A percentile compares a stretch with the other conserved stretches of the same genome.
Evolutionary conservation across 2,888 invertebrate genomes (phyloP).

Genomic region (Diaperis boleti): DNA sequence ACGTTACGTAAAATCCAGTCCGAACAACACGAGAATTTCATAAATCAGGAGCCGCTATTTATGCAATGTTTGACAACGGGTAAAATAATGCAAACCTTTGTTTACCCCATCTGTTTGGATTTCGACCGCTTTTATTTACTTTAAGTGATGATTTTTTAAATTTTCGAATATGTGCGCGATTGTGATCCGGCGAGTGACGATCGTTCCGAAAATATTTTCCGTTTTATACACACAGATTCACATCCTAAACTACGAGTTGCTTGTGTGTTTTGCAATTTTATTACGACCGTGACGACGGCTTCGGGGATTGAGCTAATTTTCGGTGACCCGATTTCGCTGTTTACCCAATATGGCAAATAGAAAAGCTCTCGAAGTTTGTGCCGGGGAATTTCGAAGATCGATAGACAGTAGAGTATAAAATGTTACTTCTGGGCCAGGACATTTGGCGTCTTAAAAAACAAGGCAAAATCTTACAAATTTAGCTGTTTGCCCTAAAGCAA

Average conservation of each 20-base stretch:
- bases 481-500: too few species aligned
- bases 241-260: constrained; percentile 19
- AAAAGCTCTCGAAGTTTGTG: constrained; percentile 16
- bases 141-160: constrained; percentile 17
- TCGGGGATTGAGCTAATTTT: constrained; percentile 11
- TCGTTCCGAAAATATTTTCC: constrained; percentile 2
- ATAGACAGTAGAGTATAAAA: too few species aligned
- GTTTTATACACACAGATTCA: constrained; percentile 17
- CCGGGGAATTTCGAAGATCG: constrained; percentile 26
- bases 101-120: constrained; percentile 21
- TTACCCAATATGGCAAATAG: constrained; percentile 29
- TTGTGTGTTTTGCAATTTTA: constrained; percentile 21
- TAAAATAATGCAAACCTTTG: constrained; percentile 36
- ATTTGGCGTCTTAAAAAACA: too few species aligned
- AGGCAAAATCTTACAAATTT: too few species aligned
- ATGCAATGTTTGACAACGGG: constrained; percentile 31
- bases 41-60: constrained; percentile 33
- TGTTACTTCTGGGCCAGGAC: too few species aligned
- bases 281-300: constrained; percentile 22
- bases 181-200: background rate
- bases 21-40: constrained; percentile 21
- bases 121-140: constrained; percentile 12
- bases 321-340: constrained; percentile 20
- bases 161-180: background rate
- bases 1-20: constrained; percentile 18